Percentiles rank a stretch among this genome's conserved stretches.
phyloP scores from a whole-genome alignment of 2,888 invertebrate species.

The Tenodera sinensis region DNA sequence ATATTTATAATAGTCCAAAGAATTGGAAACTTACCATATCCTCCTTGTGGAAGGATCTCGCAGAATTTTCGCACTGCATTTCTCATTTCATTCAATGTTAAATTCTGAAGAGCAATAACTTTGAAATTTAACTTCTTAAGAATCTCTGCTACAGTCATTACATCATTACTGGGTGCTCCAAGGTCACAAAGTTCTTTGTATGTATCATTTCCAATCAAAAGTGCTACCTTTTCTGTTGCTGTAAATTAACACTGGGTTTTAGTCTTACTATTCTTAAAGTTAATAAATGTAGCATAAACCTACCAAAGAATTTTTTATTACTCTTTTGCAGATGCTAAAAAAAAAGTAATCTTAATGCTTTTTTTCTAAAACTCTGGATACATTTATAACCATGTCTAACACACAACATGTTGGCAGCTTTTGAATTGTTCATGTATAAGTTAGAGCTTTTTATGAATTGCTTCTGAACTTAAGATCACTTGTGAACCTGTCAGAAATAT shows the following conservation, averaged over 20 bases:
- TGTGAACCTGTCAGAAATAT: too few relatives aligned
- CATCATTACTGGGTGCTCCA: conserved; percentile 41
- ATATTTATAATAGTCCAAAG: background rate
- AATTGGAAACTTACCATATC: conserved; percentile 41
- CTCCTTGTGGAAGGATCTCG: conserved; percentile 37
- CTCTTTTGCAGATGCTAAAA: too few relatives aligned
- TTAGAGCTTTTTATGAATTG: too few relatives aligned
- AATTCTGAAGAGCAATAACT: conserved; percentile 41
- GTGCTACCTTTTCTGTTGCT: conserved; percentile 39
- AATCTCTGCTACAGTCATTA: conserved; percentile 37
- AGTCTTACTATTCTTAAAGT: background rate
- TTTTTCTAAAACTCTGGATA: too few relatives aligned
- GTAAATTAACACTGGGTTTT: background rate
- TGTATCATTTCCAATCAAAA: conserved; percentile 41
- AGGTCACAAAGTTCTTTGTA: conserved; percentile 38
- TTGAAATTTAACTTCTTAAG: conserved; percentile 41
- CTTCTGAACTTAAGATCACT: too few relatives aligned
- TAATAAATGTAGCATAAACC: too few relatives aligned
- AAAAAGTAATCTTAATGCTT: too few relatives aligned
- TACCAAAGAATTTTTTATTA: too few relatives aligned
- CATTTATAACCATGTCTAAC: too few relatives aligned
- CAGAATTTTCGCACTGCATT: conserved; percentile 41
- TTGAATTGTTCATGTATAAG: too few relatives aligned
- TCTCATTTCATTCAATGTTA: conserved; percentile 40
- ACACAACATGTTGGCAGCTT: too few relatives aligned